A percentile compares a stretch with the other conserved stretches of the same genome.
Evolutionary conservation across 1,140 invertebrate species (phyloP).

Genomic region (Papilio glaucus): DNA sequence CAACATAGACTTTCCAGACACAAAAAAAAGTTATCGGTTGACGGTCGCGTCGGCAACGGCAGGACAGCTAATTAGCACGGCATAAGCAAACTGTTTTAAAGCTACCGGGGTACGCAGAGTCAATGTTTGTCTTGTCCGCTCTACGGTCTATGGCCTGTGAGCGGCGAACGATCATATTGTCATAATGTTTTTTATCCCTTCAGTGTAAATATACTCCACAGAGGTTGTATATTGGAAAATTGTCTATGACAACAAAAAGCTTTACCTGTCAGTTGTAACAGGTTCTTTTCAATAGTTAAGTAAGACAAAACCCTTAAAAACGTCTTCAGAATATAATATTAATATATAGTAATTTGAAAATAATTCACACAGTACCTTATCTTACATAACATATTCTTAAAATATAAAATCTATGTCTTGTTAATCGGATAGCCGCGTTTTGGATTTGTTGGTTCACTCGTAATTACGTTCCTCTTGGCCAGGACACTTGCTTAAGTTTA

Average conservation of each 20-base stretch:
- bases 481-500: too few species aligned
- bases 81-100: constrained; percentile 69
- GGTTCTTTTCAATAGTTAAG: neutral
- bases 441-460: too few species aligned
- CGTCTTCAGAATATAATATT: too few species aligned
- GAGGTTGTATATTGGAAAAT: constrained; percentile 5
- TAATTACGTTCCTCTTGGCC: too few species aligned
- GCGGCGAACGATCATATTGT: neutral
- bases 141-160: constrained; percentile 4
- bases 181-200: constrained; percentile 16
- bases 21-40: constrained; percentile 8
- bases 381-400: too few species aligned
- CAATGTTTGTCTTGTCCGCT: constrained; percentile 60
- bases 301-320: too few species aligned
- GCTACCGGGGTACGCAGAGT: constrained; percentile 75
- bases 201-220: constrained; percentile 1
- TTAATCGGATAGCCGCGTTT: too few species aligned
- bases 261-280: neutral
- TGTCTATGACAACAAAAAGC: neutral
- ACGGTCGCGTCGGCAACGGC: constrained; percentile 31
- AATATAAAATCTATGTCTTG: too few species aligned
- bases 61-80: constrained; percentile 71
- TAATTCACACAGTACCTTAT: too few species aligned
- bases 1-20: constrained; percentile 5
- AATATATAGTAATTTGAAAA: too few species aligned